Base-by-base conservation (phyloP, 2,113 vertebrate genomes). In the Brachypodius melanocephalos region DNA sequence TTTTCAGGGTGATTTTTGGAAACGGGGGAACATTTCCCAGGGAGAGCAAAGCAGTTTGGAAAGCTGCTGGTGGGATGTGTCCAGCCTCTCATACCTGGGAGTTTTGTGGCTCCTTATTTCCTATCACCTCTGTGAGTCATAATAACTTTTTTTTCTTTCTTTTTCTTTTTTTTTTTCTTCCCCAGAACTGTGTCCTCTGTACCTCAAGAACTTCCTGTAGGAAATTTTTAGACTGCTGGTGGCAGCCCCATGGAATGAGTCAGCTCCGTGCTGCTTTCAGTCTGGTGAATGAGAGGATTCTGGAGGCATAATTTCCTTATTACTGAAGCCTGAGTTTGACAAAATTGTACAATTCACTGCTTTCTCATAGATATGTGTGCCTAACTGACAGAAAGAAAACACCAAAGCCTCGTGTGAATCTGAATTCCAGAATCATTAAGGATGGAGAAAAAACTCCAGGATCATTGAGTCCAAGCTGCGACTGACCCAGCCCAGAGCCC, bases 281-380 rank as follows among this genome's bases (percentile, higher is more conserved):
- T 40, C 66, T 22, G 55, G 9, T 54, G 82, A 88, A 88, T 17
- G 58, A 49, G 73, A 54, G 62, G 63, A 84, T 88, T 90, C 55
- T 79, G 73, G 93, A 57, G 59, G 51, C 45, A 34, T 72, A 59
- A 94, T 90, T 92, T 95, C 51, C 49, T 91, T 66, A 45, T 88
- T 77, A 58, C 40, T 83, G 85, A 82, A 93, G 69, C 62, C 45
- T 74, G 58, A 8, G 31, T 88, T 88, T 75, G 68, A 78, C 32
- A 71, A 29, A 82, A 45, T 11, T 45, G 28, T 61, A 51, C 61
- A 63, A 32, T 63, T 82, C 31, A 42, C n/a, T 32, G 3, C 20
- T 75, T 93, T 32, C 54, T 91, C 12, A 3, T 31, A 66, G 57
- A 22, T 54, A 8, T 9, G 8, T 43, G 29, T 31, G 20, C 62